Evolutionary conservation across 2,113 vertebrate genomes (phyloP).

Genomic region (Podarcis raffonei): DNA sequence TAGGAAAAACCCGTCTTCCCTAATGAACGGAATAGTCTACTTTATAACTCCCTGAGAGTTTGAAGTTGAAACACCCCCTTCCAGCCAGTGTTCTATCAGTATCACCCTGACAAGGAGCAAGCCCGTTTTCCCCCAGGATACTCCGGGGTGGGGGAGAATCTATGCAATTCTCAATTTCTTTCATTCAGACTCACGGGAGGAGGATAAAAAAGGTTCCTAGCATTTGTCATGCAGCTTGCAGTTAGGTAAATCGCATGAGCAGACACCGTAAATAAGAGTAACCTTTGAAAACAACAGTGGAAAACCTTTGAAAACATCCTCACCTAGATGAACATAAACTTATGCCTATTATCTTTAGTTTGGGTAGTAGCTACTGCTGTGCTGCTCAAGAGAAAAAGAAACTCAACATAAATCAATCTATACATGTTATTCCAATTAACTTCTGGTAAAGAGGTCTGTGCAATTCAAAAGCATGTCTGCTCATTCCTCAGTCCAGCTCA

Average conservation of each 20-base stretch:
- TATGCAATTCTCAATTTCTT: slow-evolving; percentile 65
- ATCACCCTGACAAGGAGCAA: slow-evolving; percentile 52
- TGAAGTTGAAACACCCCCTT: slow-evolving; percentile 50
- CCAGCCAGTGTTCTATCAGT: slow-evolving; percentile 57
- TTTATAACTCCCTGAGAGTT: slow-evolving; percentile 45
- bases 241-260: slow-evolving; percentile 47
- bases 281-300: slow-evolving; percentile 7
- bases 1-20: slow-evolving; percentile 36
- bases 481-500: not conserved
- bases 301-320: slow-evolving; percentile 16
- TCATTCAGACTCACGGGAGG: slow-evolving; percentile 48
- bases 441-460: not conserved
- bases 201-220: slow-evolving; percentile 60
- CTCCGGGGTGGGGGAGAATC: slow-evolving; percentile 64
- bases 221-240: slow-evolving; percentile 62
- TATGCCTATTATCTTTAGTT: not conserved
- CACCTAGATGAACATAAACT: not conserved
- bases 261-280: slow-evolving; percentile 20
- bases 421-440: not conserved
- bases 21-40: slow-evolving; percentile 13
- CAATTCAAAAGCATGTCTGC: not conserved
- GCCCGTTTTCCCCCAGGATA: slow-evolving; percentile 62
- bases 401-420: not conserved
- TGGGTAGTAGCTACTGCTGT: not conserved
- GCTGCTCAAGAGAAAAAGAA: not conserved